phyloP scores from a whole-genome alignment of 2,888 invertebrate species.

The Macaria notata region DNA sequence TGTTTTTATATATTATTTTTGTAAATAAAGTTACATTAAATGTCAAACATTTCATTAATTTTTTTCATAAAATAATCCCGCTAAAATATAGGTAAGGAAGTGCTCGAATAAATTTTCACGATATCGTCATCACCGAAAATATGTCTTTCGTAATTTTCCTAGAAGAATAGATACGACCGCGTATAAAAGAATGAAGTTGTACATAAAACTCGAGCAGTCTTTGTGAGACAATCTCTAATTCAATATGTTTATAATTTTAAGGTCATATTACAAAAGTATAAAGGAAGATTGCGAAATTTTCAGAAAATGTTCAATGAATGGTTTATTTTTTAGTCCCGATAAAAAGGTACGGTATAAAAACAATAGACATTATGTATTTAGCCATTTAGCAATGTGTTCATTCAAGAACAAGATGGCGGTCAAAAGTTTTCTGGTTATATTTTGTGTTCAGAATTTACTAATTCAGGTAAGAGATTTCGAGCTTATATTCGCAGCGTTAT shows the following conservation, averaged over 20 bases:
- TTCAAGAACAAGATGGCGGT: conserved; percentile 32
- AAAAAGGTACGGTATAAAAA: conserved; percentile 21
- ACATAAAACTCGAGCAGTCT: too few species aligned
- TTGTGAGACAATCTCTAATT: too few species aligned
- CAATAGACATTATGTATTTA: conserved; percentile 1
- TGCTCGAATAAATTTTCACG: too few species aligned
- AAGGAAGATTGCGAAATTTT: conserved; percentile 9
- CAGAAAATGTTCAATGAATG: conserved; percentile 3
- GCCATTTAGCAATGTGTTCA: conserved; percentile 19
- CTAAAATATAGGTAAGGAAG: too few species aligned
- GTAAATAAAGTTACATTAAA: too few species aligned
- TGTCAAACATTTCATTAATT: too few species aligned
- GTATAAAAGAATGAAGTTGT: too few species aligned
- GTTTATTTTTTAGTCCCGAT: conserved; percentile 10
- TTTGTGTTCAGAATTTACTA: conserved; percentile 33
- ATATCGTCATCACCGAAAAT: too few species aligned
- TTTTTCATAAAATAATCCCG: too few species aligned
- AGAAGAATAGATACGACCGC: too few species aligned
- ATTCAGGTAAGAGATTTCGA: conserved; percentile 9
- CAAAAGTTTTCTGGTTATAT: conserved; percentile 28
- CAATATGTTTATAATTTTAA: not conserved
- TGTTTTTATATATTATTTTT: too few species aligned
- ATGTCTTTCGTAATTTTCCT: too few species aligned
- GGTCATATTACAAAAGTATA: conserved; percentile 3
- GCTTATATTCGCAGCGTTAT: not conserved